These are phyloP conservation scores for Lycocorax pyrrhopterus DNA, from an alignment of 2,113 vertebrate species.

Conservation along the genomic window DNA sequence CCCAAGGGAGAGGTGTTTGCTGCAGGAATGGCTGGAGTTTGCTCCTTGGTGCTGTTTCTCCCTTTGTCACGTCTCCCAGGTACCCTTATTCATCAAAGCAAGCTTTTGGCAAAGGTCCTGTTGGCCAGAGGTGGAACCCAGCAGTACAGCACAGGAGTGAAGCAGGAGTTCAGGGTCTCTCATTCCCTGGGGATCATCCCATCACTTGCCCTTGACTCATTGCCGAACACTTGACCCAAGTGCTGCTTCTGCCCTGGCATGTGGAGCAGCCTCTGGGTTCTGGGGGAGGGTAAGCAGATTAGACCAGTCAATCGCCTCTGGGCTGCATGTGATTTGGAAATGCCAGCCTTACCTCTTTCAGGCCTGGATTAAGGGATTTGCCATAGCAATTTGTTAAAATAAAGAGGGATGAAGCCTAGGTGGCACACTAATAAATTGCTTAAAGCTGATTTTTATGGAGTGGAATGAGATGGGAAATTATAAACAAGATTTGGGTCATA, in stretches of 20 bases:
- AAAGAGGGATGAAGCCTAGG: slow-evolving; percentile 63
- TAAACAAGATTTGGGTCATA: slow-evolving; percentile 51
- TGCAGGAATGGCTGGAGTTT: not conserved
- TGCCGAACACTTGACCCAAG: slow-evolving; percentile 16
- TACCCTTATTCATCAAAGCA: not conserved
- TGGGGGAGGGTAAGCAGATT: slow-evolving; percentile 69
- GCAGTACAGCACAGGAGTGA: not conserved
- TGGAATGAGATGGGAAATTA: slow-evolving; percentile 52
- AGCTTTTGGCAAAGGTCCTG: not conserved
- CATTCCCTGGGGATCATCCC: not conserved
- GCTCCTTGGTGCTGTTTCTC: not conserved
- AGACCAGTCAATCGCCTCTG: slow-evolving; percentile 59
- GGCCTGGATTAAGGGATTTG: slow-evolving; percentile 73
- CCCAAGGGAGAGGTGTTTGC: not conserved
- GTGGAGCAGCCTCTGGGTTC: slow-evolving; percentile 28
- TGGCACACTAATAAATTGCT: slow-evolving; percentile 67
- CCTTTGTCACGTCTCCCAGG: not conserved
- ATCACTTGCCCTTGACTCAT: not conserved
- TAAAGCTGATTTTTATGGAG: slow-evolving; percentile 68
- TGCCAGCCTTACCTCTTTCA: slow-evolving; percentile 56
- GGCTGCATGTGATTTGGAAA: slow-evolving; percentile 61
- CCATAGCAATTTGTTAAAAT: slow-evolving; percentile 73
- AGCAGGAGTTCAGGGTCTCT: not conserved
- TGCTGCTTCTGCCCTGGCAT: slow-evolving; percentile 21
- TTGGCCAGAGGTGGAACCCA: not conserved